Evolutionary conservation across 64 coral and sea anemone genomes (phyloP), one percentile per base, ranked within the genome.

Genomic region (Pocillopora verrucosa): DNA sequence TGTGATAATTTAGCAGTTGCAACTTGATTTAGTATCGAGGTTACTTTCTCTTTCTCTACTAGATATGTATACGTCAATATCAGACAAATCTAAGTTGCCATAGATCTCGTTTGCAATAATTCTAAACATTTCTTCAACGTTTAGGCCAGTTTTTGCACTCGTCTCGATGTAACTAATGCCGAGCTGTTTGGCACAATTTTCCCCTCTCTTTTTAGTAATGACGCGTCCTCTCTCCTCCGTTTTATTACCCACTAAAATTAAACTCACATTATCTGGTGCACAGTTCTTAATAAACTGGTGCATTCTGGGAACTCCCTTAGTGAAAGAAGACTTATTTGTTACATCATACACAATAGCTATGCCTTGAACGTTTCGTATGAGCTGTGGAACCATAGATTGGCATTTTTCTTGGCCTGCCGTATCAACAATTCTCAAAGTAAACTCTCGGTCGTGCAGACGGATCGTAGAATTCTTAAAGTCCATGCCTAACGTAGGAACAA

Each of bases 231-330:
- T 38, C 13, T 35, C 16, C 60, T 84, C 81, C 5, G 65, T 41
- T 72, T 89, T 89, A 63, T 89, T 89, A 11, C 88, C 88, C 0
- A 88, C 86, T 15, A 88, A 63, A 60, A 77, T 75, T 5, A 77
- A 61, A 26, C 76, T 60, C 1, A 34, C 14, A 10, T 7, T 77
- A 76, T 88, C 73, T 34, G 36, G 13, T 65, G 57, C 30, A 13
- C 56, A 22, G 14, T 63, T 20, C 9, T 37, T 16, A 77, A 84
- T 20, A 13, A 64, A 16, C 81, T 84, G 1, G 37, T 38, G 3
- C 81, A 84, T 84, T 68, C 15, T 56, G 10, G 61, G 62, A 45
- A 84, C 38, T 20, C 62, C 65, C 25, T 89, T 38, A 34, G 16
- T 5, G 56, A 89, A 80, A 30, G 88, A 65, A 30, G 17, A 16